Evolutionary conservation across 2,888 invertebrate genomes (phyloP).

Genomic region (Harpagoxenus sublaevis): DNA sequence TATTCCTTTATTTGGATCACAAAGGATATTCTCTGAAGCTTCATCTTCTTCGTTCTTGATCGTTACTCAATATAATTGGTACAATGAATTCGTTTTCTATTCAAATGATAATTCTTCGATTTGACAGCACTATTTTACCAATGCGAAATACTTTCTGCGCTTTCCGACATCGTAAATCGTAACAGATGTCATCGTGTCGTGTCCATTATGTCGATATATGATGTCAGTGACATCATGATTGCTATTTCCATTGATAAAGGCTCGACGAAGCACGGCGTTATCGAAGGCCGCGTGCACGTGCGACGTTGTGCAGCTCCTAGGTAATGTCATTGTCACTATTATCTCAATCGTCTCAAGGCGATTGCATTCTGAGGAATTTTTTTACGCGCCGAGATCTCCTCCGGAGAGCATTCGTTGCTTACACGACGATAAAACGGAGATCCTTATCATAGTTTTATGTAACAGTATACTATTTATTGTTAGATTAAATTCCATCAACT

Average conservation of each 20-base stretch:
- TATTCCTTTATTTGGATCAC: not conserved
- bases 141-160: not conserved
- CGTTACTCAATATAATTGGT: not conserved
- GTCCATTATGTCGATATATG: not conserved
- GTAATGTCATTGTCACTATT: constrained; percentile 46
- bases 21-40: not conserved
- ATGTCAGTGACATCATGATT: constrained; percentile 1
- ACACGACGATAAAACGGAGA: not conserved
- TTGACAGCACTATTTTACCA: not conserved
- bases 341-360: constrained; percentile 35
- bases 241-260: constrained; percentile 33
- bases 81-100: not conserved
- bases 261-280: not conserved
- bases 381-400: not conserved
- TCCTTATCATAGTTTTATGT: constrained; percentile 34
- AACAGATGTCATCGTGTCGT: not conserved
- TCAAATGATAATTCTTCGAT: not conserved
- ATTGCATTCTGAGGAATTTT: not conserved
- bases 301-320: constrained; percentile 5
- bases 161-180: not conserved
- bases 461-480: not conserved
- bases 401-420: not conserved
- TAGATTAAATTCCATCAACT: not conserved
- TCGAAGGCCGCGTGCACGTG: constrained; percentile 34
- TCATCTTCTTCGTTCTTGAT: not conserved